phyloP scores from a whole-genome alignment of 37 sponge, comb jelly and placozoan species.

The Chondrilla cf. caribensis region DNA sequence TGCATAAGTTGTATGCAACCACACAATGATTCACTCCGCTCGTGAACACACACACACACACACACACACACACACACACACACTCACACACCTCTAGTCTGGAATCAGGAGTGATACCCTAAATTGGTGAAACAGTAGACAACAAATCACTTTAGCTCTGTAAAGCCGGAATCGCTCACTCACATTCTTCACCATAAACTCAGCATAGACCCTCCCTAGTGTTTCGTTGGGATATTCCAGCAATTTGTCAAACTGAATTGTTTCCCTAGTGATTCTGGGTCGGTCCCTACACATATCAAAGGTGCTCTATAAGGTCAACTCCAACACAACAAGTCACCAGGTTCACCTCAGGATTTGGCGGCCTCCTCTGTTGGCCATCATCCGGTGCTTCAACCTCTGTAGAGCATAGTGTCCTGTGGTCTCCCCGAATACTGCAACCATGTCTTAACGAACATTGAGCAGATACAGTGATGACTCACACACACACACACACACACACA shows the following conservation, averaged over 20 bases:
- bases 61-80: no score
- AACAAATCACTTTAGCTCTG: no score
- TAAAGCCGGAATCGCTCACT: not conserved
- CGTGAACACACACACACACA: not conserved
- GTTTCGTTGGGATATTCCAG: conserved; percentile 23
- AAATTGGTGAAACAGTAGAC: not conserved
- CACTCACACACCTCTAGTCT: conserved; percentile 17
- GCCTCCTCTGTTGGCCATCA: conserved; percentile 32
- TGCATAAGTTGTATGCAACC: no score
- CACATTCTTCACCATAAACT: conserved; percentile 40
- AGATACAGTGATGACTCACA: no score
- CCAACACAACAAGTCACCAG: not conserved
- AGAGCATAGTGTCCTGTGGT: conserved; percentile 46
- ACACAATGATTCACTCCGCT: not conserved
- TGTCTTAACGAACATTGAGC: conserved; percentile 31
- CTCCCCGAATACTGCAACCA: conserved; percentile 60
- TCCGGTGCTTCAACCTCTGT: conserved; percentile 10
- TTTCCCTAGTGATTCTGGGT: conserved; percentile 30
- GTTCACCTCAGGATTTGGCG: conserved; percentile 30
- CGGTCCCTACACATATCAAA: conserved; percentile 16
- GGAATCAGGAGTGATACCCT: conserved; percentile 35
- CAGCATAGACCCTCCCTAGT: conserved; percentile 39
- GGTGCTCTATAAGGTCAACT: not conserved
- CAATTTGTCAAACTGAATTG: conserved; percentile 39
- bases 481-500: no score